A percentile compares a stretch with the other conserved stretches of the same genome.
Conservation (phyloP, 2,797 vertebrate genomes). For the Meda fulgida region DNA sequence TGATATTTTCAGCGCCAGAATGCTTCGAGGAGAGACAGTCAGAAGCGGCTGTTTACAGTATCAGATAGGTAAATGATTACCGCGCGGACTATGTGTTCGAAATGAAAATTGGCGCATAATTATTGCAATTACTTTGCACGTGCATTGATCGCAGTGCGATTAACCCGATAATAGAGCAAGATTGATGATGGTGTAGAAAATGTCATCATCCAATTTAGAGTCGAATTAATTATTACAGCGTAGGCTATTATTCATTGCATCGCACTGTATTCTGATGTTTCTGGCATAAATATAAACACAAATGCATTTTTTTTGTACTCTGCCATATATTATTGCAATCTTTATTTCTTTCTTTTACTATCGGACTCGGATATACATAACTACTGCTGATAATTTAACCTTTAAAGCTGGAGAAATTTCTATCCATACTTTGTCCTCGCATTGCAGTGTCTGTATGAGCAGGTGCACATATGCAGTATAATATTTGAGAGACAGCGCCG, state of each 20-base stretch:
- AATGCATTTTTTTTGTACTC: not conserved
- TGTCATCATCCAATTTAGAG: conserved; percentile 28
- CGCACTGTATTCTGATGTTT: not conserved
- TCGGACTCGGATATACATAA: not conserved
- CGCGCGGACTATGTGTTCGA: conserved; percentile 3
- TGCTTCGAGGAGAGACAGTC: conserved; percentile 7
- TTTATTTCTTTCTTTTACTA: not conserved
- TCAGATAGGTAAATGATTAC: conserved; percentile 29
- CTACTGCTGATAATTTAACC: not conserved
- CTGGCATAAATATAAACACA: not conserved
- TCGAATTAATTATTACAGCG: not conserved
- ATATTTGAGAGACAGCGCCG: conserved; percentile 47
- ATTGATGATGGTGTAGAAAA: conserved; percentile 21
- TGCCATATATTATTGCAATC: not conserved
- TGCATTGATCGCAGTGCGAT: conserved; percentile 27
- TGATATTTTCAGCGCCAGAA: conserved; percentile 7
- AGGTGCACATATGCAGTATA: conserved; percentile 43
- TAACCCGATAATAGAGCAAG: conserved; percentile 26
- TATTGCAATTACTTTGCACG: conserved; percentile 35
- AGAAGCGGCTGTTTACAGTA: conserved; percentile 12
- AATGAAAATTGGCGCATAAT: conserved; percentile 42
- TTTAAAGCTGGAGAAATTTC: conserved; percentile 4
- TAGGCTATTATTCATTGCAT: not conserved
- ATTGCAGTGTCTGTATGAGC: conserved; percentile 21
- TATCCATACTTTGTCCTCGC: conserved; percentile 17